Conservation (phyloP, 1,140 invertebrate species). For the Belonocnema kinseyi region DNA sequence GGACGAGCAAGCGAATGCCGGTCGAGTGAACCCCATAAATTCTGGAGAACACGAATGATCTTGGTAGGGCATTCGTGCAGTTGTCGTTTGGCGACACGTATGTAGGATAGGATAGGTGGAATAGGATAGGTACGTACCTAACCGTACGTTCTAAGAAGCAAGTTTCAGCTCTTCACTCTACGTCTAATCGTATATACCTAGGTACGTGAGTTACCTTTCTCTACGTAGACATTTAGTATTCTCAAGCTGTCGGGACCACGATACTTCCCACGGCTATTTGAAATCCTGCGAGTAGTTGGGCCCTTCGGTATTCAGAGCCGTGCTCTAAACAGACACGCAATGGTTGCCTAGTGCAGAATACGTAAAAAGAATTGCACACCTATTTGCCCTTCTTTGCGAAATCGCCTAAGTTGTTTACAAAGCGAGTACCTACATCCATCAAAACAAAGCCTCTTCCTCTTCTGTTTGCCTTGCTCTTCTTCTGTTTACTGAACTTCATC, state of each 20-base stretch:
- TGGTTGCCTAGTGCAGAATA: conserved; percentile 45
- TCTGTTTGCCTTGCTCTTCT: conserved; percentile 12
- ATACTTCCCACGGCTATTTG: conserved; percentile 74
- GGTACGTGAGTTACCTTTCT: conserved; percentile 52
- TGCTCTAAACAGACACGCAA: conserved; percentile 57
- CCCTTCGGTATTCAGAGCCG: conserved; percentile 60
- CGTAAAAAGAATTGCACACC: conserved; percentile 49
- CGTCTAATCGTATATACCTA: conserved; percentile 56
- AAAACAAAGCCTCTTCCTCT: conserved; percentile 28
- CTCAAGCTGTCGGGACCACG: conserved; percentile 57
- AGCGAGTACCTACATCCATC: conserved; percentile 40
- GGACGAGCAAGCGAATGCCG: conserved; percentile 52
- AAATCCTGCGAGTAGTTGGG: conserved; percentile 61
- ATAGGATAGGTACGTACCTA: conserved; percentile 56
- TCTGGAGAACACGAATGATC: conserved; percentile 68
- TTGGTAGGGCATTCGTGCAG: conserved; percentile 64
- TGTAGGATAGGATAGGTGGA: conserved; percentile 39
- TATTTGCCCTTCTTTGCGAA: conserved; percentile 37
- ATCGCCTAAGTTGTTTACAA: conserved; percentile 49
- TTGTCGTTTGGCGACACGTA: conserved; percentile 64
- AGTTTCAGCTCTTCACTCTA: conserved; percentile 54
- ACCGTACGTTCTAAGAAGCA: conserved; percentile 61
- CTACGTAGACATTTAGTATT: conserved; percentile 66
- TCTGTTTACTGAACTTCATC: conserved; percentile 7
- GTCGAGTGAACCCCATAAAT: conserved; percentile 70